Conservation (phyloP, 2,797 vertebrate species). For the Crossoptilon crossoptilon region DNA sequence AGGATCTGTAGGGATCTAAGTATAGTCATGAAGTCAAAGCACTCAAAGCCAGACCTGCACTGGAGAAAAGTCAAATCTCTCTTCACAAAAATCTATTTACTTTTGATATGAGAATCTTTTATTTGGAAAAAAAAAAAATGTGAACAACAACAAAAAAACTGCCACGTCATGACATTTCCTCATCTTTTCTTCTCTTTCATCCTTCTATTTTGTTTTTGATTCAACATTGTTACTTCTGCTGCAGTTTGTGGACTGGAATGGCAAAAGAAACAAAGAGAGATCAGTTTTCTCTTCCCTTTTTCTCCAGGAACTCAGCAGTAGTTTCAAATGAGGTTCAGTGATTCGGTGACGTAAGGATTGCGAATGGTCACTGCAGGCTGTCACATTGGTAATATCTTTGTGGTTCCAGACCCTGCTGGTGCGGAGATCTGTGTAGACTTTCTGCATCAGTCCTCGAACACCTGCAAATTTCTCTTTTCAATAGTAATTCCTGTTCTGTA, state of each 20-base stretch:
- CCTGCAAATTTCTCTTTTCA: background rate
- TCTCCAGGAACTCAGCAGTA: background rate
- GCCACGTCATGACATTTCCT: background rate
- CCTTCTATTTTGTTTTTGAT: background rate
- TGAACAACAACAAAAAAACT: background rate
- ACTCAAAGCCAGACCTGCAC: background rate
- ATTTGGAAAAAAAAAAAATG: background rate
- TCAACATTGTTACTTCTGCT: background rate
- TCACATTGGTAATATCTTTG: background rate
- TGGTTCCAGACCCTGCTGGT: background rate
- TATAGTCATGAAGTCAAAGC: background rate
- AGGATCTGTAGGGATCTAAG: background rate
- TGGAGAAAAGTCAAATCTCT: background rate
- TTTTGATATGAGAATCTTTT: background rate
- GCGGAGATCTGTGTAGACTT: no score
- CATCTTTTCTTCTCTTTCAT: background rate
- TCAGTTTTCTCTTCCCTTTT: background rate
- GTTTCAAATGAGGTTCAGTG: background rate
- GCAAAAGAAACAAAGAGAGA: background rate
- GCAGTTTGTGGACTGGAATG: background rate
- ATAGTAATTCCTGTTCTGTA: background rate
- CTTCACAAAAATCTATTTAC: background rate
- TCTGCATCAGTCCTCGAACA: background rate
- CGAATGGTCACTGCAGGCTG: background rate
- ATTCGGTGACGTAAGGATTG: background rate